phyloP scores from a whole-genome alignment of 2,888 invertebrate genomes.

The Apotomis turbidana region DNA sequence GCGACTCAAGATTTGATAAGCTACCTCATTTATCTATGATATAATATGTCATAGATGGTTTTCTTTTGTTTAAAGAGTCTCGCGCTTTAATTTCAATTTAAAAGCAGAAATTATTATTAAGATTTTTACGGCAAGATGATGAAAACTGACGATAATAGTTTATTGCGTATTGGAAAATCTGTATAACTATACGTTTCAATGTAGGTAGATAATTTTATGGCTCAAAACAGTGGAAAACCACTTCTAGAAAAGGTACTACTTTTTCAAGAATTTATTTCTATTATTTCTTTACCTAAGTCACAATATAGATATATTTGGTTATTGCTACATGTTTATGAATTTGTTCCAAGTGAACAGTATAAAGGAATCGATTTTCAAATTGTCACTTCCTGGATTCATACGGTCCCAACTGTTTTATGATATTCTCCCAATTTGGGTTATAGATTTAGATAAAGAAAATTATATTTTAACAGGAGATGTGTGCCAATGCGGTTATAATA shows the following conservation, averaged over 20 bases:
- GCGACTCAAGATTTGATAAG: conserved; percentile 10
- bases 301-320: conserved; percentile 10
- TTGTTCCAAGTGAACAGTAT: conserved; percentile 12
- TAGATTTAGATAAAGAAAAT: conserved; percentile 3
- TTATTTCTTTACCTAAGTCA: background rate
- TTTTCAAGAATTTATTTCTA: no score
- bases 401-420: conserved; percentile 10
- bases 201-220: background rate
- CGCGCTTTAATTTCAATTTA: background rate
- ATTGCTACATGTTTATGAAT: conserved; percentile 4
- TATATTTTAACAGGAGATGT: no score
- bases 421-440: conserved; percentile 13
- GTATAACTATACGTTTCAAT: background rate
- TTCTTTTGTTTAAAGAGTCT: conserved; percentile 11
- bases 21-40: conserved; percentile 17
- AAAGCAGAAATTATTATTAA: conserved; percentile 6
- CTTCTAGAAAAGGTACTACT: background rate
- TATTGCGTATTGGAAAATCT: conserved; percentile 11
- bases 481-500: no score
- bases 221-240: conserved; percentile 10
- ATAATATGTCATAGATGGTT: conserved; percentile 14
- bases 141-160: conserved; percentile 5
- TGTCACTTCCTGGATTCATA: conserved; percentile 16
- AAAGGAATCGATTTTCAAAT: conserved; percentile 18
- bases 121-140: conserved; percentile 1